These are phyloP conservation scores for Euthynnus affinis DNA, from an alignment of 2,797 vertebrate genomes.

Conservation along the genomic window DNA sequence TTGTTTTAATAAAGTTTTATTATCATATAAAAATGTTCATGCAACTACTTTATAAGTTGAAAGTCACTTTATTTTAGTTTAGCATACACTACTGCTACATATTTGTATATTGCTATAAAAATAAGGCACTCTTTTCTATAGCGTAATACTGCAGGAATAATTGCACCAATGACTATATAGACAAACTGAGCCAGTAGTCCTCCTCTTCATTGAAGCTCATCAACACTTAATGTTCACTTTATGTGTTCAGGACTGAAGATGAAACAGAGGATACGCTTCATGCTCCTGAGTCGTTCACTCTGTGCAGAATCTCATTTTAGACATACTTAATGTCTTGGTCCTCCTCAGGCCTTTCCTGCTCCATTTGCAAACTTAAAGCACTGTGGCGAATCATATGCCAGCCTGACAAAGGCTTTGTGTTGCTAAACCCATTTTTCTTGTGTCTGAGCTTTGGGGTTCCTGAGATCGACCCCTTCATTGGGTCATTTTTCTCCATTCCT, in stretches of 20 bases:
- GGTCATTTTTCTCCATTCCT: slow-evolving; percentile 63
- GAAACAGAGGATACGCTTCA: background rate
- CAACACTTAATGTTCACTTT: background rate
- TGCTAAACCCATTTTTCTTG: slow-evolving; percentile 31
- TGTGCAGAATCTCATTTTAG: slow-evolving; percentile 38
- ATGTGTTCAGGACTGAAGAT: slow-evolving; percentile 4
- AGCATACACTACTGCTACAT: slow-evolving; percentile 54
- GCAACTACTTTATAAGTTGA: slow-evolving; percentile 20
- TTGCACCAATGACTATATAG: slow-evolving; percentile 63
- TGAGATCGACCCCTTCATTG: slow-evolving; percentile 3
- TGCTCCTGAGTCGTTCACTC: background rate
- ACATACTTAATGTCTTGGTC: slow-evolving; percentile 72
- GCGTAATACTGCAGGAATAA: slow-evolving; percentile 78
- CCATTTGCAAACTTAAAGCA: slow-evolving; percentile 75
- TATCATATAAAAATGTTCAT: slow-evolving; percentile 59
- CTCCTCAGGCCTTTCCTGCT: slow-evolving; percentile 66
- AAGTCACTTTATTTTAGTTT: slow-evolving; percentile 30
- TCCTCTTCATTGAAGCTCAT: slow-evolving; percentile 13
- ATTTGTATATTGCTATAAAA: slow-evolving; percentile 62
- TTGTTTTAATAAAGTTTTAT: slow-evolving; percentile 54
- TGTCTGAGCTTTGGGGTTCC: slow-evolving; percentile 36
- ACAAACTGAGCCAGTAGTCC: slow-evolving; percentile 18
- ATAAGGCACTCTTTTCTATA: slow-evolving; percentile 64
- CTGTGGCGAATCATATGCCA: slow-evolving; percentile 85
- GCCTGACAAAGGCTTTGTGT: slow-evolving; percentile 58